Conservation (phyloP, 1,140 invertebrate species). For the Drosophila subpulchrella region DNA sequence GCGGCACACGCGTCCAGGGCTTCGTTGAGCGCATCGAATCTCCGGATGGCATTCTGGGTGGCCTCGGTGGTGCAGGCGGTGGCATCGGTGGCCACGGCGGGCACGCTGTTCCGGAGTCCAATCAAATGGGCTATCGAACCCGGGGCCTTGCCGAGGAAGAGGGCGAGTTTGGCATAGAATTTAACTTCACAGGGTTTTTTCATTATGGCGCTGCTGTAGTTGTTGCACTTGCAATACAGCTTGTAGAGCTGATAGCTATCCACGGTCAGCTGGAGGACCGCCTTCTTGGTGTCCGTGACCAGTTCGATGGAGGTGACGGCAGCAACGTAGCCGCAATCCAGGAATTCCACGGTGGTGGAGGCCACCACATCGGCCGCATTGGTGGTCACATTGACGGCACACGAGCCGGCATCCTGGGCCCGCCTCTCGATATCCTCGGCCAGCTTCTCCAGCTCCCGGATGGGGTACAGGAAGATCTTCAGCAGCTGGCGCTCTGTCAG, state of each 20-base stretch:
- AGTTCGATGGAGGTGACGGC: conserved; percentile 33
- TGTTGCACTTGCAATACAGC: conserved; percentile 5
- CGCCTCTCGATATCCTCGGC: conserved; percentile 36
- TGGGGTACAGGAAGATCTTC: conserved; percentile 56
- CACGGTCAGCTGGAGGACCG: conserved; percentile 45
- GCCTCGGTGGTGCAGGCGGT: conserved; percentile 48
- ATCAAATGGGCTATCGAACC: conserved; percentile 42
- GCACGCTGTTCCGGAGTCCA: conserved; percentile 35
- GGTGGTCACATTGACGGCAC: conserved; percentile 30
- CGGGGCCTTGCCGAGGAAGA: conserved; percentile 24
- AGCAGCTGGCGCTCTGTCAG: conserved; percentile 45
- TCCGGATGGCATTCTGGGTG: conserved; percentile 30
- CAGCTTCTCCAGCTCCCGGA: conserved; percentile 37
- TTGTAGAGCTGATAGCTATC: conserved; percentile 27
- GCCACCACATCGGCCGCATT: not conserved
- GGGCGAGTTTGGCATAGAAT: not conserved
- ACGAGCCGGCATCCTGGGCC: conserved; percentile 40
- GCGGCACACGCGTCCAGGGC: conserved; percentile 40
- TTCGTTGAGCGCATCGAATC: conserved; percentile 29
- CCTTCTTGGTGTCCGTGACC: conserved; percentile 30
- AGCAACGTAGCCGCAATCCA: conserved; percentile 40
- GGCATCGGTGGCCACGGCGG: conserved; percentile 48
- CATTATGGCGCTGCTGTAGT: fast-evolving
- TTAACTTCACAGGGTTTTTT: not conserved
- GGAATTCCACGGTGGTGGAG: conserved; percentile 39